A percentile compares a stretch with the other conserved stretches of the same genome.
Conservation (phyloP, 2,113 vertebrate species). For the Sylvietta virens region DNA sequence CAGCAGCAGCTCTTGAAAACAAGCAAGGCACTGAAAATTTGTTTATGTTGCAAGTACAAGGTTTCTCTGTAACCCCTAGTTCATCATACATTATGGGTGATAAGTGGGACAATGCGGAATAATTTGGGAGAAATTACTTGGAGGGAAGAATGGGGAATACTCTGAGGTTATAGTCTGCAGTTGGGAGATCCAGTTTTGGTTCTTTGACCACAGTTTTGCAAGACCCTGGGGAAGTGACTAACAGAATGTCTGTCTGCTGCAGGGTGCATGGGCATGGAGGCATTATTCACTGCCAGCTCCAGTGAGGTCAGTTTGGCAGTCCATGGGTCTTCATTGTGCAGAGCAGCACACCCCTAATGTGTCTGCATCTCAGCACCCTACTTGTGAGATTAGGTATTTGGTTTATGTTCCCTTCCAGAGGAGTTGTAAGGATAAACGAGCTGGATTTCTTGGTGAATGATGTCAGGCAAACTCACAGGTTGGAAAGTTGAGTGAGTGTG, state of each 20-base stretch:
- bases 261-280: fast-evolving
- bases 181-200: neutral
- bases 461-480: neutral
- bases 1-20: constrained; percentile 18
- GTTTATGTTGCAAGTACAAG: neutral
- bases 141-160: neutral
- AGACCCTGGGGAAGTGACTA: neutral
- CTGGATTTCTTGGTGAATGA: neutral
- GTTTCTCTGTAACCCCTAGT: neutral
- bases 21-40: neutral
- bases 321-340: fast-evolving
- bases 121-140: neutral
- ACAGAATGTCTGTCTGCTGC: neutral
- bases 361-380: neutral
- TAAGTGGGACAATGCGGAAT: neutral
- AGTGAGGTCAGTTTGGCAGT: neutral
- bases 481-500: neutral
- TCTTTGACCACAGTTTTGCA: neutral
- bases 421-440: neutral
- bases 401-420: neutral
- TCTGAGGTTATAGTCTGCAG: neutral
- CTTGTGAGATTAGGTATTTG: neutral
- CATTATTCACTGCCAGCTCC: neutral
- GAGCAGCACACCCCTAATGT: neutral
- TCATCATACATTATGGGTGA: neutral